A percentile compares a stretch with the other conserved stretches of the same genome.
Evolutionary conservation across 1,140 invertebrate genomes (phyloP).

Genomic region (Nebria ingens): DNA sequence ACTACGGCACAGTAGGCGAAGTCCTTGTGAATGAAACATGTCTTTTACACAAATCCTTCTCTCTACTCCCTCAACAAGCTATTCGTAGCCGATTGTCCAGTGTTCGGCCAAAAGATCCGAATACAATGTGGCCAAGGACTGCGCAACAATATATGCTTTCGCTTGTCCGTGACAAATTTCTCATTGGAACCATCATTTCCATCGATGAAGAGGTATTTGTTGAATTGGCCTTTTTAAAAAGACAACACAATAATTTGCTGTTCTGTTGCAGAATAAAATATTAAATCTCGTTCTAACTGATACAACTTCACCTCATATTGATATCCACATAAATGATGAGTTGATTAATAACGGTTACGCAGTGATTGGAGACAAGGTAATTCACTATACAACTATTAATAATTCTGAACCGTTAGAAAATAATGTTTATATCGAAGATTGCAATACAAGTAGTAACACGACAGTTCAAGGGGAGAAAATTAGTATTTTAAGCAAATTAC

Average conservation of each 20-base stretch:
- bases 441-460: no score
- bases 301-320: not conserved
- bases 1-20: not conserved
- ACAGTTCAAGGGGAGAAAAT: no score
- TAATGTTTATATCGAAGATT: no score
- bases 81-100: not conserved
- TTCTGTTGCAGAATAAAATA: not conserved
- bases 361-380: not conserved
- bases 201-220: constrained; percentile 1
- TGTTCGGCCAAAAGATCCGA: not conserved
- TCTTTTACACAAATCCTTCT: not conserved
- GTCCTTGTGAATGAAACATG: not conserved
- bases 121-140: not conserved
- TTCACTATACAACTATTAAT: no score
- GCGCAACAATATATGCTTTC: not conserved
- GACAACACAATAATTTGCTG: no score
- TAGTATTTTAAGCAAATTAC: no score
- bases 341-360: not conserved
- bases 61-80: not conserved
- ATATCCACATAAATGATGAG: not conserved
- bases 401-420: no score
- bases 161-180: not conserved
- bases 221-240: no score
- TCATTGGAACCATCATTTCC: not conserved
- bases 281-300: not conserved